Base-by-base conservation (phyloP, 2,797 vertebrate genomes). In the Halcyon chelicuti region DNA sequence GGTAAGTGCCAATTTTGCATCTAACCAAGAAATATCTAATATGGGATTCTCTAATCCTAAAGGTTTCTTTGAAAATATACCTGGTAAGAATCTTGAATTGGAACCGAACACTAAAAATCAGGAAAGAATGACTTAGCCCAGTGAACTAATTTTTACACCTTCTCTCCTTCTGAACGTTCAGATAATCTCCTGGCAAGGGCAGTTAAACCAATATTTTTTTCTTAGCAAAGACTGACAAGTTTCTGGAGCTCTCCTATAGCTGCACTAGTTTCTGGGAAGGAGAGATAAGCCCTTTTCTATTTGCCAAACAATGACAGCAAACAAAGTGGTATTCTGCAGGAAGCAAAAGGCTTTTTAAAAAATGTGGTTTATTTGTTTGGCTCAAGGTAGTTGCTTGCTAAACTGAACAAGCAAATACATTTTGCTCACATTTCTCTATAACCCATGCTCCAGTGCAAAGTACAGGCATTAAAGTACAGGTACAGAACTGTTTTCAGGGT, bases 281-380 rank as follows among this genome's bases (percentile, higher is more conserved):
- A 63, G 68, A 96, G 96, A 97, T 97, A 97, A 97, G 94, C 90
- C 16, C 20, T 92, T 92, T 96, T 58, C 86, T 95, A 67, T 93
- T 92, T 92, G 81, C 78, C 86, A 94, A 96, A 93, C 86, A 94
- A 83, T 62, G 63, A 86, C 62, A 71, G 92, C 94, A 96, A 96
- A 96, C 92, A 96, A 94, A 93, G 63, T 13, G 2, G 46, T 35
- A 67, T 93, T 86, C 77, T 89, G 62, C 83, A 77, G 91, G 80
- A 95, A 90, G 83, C 77, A 85, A 91, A 94, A 88, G 71, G 67
- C 61, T 93, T 92, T 94, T 65, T 26, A 3, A 72, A 90, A 96
- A 84, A 67, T 6, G n/a, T 76, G 44, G 5, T 96, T 93, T 88
- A 92, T 96, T 90, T 89, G 61, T 91, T 94, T 94, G 84, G 83